phyloP scores from a whole-genome alignment of 2,888 invertebrate species.

The Hyposoter didymator region DNA sequence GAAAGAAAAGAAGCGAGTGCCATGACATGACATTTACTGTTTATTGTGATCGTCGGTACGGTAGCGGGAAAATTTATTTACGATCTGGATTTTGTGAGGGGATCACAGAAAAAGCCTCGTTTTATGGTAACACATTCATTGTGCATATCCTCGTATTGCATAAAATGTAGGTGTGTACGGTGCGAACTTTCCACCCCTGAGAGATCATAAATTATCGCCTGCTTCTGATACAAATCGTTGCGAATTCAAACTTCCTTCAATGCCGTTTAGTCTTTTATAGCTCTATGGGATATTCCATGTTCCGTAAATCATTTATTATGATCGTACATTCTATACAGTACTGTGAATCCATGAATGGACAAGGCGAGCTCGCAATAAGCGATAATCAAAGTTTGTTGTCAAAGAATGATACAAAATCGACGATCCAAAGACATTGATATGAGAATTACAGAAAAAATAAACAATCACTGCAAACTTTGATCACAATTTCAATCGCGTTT shows the following conservation, averaged over 20 bases:
- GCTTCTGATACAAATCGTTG: slow-evolving; percentile 52
- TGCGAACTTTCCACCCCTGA: slow-evolving; percentile 9
- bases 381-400: background rate
- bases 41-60: slow-evolving; percentile 11
- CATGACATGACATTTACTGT: slow-evolving; percentile 21
- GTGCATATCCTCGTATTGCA: background rate
- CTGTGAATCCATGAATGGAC: background rate
- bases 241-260: slow-evolving; percentile 14
- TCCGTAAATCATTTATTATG: background rate
- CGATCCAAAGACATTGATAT: background rate
- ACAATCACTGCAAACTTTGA: background rate
- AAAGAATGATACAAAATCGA: background rate
- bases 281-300: background rate
- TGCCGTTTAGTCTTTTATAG: slow-evolving; percentile 21
- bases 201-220: slow-evolving; percentile 47
- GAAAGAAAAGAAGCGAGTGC: slow-evolving; percentile 17
- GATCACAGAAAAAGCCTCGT: slow-evolving; percentile 19
- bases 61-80: slow-evolving; percentile 40
- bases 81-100: slow-evolving; percentile 31
- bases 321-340: background rate
- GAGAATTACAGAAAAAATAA: background rate
- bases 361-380: background rate
- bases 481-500: background rate
- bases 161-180: slow-evolving; percentile 4
- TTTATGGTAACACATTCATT: slow-evolving; percentile 31